Conservation (phyloP, 2,797 vertebrate species). For the Austrolebias charrua region DNA sequence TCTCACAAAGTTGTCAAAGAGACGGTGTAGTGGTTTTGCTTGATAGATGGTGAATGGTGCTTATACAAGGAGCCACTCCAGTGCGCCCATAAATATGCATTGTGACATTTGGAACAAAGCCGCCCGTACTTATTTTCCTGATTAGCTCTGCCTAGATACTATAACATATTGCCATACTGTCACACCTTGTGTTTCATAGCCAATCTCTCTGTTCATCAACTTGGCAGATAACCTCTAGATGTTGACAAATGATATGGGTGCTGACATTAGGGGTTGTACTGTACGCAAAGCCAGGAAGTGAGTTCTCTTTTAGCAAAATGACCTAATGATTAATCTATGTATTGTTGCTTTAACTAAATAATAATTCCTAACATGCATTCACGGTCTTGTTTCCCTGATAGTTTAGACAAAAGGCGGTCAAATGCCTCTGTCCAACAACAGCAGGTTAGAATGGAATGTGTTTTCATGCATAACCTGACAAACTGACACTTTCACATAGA, state of each 20-base stretch:
- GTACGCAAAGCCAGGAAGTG: constrained; percentile 58
- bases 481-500: no score
- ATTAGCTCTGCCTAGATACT: constrained; percentile 81
- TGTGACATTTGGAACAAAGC: constrained; percentile 88
- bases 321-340: constrained; percentile 61
- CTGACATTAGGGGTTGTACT: constrained; percentile 61
- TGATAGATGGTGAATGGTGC: constrained; percentile 80
- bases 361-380: constrained; percentile 6
- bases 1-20: constrained; percentile 75
- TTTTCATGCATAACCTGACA: constrained; percentile 32
- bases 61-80: constrained; percentile 82
- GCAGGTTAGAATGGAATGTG: constrained; percentile 43
- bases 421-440: constrained; percentile 31
- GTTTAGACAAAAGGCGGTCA: constrained; percentile 30
- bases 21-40: constrained; percentile 76
- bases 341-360: constrained; percentile 17
- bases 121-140: constrained; percentile 81
- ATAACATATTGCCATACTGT: constrained; percentile 82
- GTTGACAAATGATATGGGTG: constrained; percentile 74
- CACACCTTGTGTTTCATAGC: constrained; percentile 82
- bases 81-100: constrained; percentile 86
- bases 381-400: constrained; percentile 18
- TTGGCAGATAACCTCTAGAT: constrained; percentile 79
- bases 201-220: constrained; percentile 81
- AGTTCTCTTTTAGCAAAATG: constrained; percentile 48